Evolutionary conservation across 1,140 invertebrate species (phyloP), one percentile per base, ranked within the genome.

Genomic region (Diuraphis noxia): DNA sequence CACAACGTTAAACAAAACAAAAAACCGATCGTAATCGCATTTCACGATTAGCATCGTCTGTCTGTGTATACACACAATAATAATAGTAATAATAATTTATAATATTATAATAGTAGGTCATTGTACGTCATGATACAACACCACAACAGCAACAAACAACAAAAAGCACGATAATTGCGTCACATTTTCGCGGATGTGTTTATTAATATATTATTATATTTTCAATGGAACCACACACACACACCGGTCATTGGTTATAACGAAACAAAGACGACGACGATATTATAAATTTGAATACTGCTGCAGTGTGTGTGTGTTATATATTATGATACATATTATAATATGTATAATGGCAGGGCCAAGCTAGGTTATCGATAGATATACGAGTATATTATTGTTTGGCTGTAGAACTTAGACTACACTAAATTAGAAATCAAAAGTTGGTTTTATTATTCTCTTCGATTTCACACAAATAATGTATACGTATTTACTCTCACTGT

Each of bases 31-130:
- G 85, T 86, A 86, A 86, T 86, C 85, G 46, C 85, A 25, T 86
- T 86, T 86, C 85, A 86, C 85, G 85, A 86, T 86, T 86, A 86
- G 46, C n/a, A 86, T 86, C 85, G 46, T 86, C 82, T 41, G 82
- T 85, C 40, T n/a, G 34, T 52, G 19, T 38, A 10, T 23, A 40
- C 19, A 82, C 23, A 86, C 25, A 52, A 49, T 49, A 86, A 85
- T 85, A 79, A 79, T 81, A 81, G 36, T 81, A 81, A 86, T 86
- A 86, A 86, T 49, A 46, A 85, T 46, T 86, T 25, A 86, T 82
- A 41, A 41, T 82, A 82, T 41, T 63, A 63, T 63, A 72, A 72
- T 72, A 72, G 56, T 72, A 72, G 56, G 56, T 72, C 40, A 82
- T 40, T 82, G 40, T 82, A 82, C 38, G 38, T 82, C 81, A 82